Evolutionary conservation across 2,797 vertebrate genomes (phyloP).

Genomic region (Arnoldichthys spilopterus): DNA sequence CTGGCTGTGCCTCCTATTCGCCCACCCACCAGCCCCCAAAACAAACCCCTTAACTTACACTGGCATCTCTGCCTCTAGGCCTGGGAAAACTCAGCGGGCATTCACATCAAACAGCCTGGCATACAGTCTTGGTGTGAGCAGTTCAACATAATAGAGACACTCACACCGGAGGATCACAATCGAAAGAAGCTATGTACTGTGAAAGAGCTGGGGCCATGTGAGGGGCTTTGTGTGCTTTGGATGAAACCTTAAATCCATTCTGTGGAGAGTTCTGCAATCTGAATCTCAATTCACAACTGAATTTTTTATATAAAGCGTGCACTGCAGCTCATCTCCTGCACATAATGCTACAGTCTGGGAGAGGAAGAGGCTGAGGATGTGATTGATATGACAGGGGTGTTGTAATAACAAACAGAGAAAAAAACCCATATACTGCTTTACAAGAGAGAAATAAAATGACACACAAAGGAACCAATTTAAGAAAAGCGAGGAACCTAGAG

Average conservation of each 20-base stretch:
- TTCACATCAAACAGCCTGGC: slow-evolving; percentile 56
- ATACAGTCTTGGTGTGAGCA: slow-evolving; percentile 9
- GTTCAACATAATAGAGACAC: slow-evolving; percentile 13
- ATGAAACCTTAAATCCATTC: slow-evolving; percentile 8
- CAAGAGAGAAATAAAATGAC: background rate
- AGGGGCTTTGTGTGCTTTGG: slow-evolving; percentile 14
- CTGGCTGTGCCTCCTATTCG: slow-evolving; percentile 14
- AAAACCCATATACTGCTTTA: background rate
- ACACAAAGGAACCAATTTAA: background rate
- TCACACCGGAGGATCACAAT: slow-evolving; percentile 30
- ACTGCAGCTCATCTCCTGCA: slow-evolving; percentile 1
- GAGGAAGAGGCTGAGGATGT: background rate
- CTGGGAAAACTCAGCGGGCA: slow-evolving; percentile 46
- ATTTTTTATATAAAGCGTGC: slow-evolving; percentile 4
- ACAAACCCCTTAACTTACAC: slow-evolving; percentile 44
- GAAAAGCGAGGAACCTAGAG: background rate
- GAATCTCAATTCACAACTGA: background rate
- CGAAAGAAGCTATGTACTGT: slow-evolving; percentile 19
- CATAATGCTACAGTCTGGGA: background rate
- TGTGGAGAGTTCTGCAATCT: background rate
- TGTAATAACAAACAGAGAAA: background rate
- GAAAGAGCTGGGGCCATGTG: slow-evolving; percentile 1
- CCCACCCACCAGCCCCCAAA: slow-evolving; percentile 31
- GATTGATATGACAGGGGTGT: background rate
- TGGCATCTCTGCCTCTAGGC: slow-evolving; percentile 39